A percentile compares a stretch with the other conserved stretches of the same genome.
Conservation (phyloP, 2,888 invertebrate species). For the Diloba caeruleocephala region DNA sequence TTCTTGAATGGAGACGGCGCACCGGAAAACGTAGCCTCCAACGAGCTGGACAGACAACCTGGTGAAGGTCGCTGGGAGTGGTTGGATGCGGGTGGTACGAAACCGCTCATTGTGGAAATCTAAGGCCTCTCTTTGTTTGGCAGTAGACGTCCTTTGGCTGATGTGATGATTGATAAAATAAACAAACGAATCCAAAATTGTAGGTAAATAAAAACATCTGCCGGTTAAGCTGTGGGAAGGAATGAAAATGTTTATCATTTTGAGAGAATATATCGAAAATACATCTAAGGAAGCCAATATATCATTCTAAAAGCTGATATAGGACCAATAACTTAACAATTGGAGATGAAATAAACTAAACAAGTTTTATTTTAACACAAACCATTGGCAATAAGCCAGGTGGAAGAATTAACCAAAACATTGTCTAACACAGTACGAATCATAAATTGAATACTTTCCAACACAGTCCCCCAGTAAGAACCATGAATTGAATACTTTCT, state of each 20-base stretch:
- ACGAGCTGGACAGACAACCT: too few relatives aligned
- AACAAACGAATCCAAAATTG: too few relatives aligned
- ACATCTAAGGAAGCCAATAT: neutral
- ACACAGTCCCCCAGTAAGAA: slow-evolving; percentile 16
- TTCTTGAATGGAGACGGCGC: too few relatives aligned
- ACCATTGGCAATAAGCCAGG: slow-evolving; percentile 34
- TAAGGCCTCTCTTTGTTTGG: too few relatives aligned
- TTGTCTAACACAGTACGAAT: slow-evolving; percentile 19
- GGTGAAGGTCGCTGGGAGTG: too few relatives aligned
- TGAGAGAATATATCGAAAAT: neutral
- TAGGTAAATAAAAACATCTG: too few relatives aligned
- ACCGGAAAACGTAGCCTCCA: too few relatives aligned
- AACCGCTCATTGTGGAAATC: too few relatives aligned
- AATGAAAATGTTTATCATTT: neutral
- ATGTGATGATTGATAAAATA: too few relatives aligned
- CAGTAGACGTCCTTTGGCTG: too few relatives aligned
- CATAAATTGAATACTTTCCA: slow-evolving; percentile 48
- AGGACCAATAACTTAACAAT: slow-evolving; percentile 2
- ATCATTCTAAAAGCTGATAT: slow-evolving; percentile 4
- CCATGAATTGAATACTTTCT: slow-evolving; percentile 49
- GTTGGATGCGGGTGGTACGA: too few relatives aligned
- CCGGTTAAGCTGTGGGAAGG: too few relatives aligned
- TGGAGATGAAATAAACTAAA: slow-evolving; percentile 16
- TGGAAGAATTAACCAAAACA: slow-evolving; percentile 18
- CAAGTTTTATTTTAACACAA: slow-evolving; percentile 18